Conservation (phyloP, 1,140 invertebrate species). For the Tetramorium simillimum region DNA sequence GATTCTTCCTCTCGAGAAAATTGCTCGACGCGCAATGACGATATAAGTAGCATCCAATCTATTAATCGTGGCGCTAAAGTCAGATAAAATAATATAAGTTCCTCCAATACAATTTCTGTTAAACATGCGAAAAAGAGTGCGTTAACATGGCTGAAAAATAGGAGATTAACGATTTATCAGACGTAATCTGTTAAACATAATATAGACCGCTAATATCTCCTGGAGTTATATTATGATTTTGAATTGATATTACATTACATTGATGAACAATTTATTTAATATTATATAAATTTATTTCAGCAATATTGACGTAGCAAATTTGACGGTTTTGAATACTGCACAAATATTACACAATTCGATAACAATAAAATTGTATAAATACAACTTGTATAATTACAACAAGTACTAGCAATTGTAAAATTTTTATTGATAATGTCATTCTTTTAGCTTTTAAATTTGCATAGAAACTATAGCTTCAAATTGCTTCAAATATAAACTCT, state of each 20-base stretch:
- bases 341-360: background rate
- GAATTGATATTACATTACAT: background rate
- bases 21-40: conserved; percentile 45
- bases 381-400: background rate
- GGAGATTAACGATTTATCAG: background rate
- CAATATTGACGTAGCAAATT: background rate
- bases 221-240: background rate
- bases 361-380: background rate
- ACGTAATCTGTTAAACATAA: conserved; percentile 10
- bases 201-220: background rate
- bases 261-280: background rate
- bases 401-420: background rate
- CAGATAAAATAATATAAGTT: conserved; percentile 5
- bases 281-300: conserved; percentile 4
- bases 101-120: background rate
- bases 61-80: conserved; percentile 21
- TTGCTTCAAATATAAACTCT: background rate
- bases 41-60: conserved; percentile 55
- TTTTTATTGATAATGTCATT: background rate
- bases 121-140: conserved; percentile 9
- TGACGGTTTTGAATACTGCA: background rate
- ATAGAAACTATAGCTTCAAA: background rate
- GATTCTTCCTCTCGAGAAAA: conserved; percentile 55
- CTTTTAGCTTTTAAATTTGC: background rate
- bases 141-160: background rate